These are phyloP conservation scores for Hyposoter dolosus DNA, from an alignment of 2,888 invertebrate species.

Conservation along the genomic window DNA sequence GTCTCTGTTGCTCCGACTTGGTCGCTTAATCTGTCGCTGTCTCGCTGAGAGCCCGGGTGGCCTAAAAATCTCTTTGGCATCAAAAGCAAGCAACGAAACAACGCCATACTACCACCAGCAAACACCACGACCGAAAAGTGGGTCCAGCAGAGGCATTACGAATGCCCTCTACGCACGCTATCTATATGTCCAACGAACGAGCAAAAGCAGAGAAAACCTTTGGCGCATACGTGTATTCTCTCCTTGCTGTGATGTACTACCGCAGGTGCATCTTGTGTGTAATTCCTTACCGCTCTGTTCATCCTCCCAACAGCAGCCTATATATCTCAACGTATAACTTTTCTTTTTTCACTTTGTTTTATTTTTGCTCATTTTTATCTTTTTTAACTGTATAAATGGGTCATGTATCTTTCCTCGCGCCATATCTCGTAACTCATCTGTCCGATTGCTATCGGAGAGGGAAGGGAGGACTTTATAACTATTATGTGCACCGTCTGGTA, in stretches of 20 bases:
- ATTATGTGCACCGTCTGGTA: constrained; percentile 57
- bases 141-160: constrained; percentile 60
- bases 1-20: not conserved
- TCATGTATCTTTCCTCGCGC: constrained; percentile 65
- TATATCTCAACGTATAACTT: constrained; percentile 24
- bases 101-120: not conserved
- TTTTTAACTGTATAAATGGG: constrained; percentile 64
- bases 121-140: constrained; percentile 45
- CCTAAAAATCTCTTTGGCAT: constrained; percentile 63
- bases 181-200: constrained; percentile 28
- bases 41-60: constrained; percentile 54
- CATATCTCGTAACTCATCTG: constrained; percentile 67
- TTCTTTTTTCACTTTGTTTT: not conserved
- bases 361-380: constrained; percentile 16
- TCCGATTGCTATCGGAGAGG: constrained; percentile 60
- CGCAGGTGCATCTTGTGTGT: constrained; percentile 65
- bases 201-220: constrained; percentile 19
- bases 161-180: constrained; percentile 68
- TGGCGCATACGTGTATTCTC: constrained; percentile 9
- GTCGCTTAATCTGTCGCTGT: not conserved
- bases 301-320: constrained; percentile 32
- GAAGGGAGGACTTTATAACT: constrained; percentile 48
- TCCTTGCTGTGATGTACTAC: constrained; percentile 61
- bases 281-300: constrained; percentile 27
- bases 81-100: constrained; percentile 18